Evolutionary conservation across 2,113 vertebrate species (phyloP), one percentile per base, ranked within the genome.

Genomic region (Ibidorhyncha struthersii): DNA sequence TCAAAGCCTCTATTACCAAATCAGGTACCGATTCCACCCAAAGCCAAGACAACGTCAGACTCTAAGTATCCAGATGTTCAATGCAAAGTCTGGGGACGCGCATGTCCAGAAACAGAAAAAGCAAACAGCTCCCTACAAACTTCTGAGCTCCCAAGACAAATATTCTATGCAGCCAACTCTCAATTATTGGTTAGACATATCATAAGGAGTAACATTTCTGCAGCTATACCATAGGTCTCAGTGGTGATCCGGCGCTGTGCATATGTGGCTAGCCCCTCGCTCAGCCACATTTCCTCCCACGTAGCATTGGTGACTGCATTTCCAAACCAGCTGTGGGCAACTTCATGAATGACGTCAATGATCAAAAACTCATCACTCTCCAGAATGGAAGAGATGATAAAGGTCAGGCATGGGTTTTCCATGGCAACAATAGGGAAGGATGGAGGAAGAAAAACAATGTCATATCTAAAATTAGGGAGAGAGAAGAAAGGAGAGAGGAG

Each of bases 221-320:
- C 77, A 36, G 16, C 30, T 1, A 7, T 98, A 99, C 99, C 99
- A 0, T 99, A 99, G 82, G 99, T 99, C 98, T 99, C 98, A 0
- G 99, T 99, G 90, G 99, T 99, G 98, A 99, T 99, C 34, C 99
- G 98, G 63, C 99, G 98, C 98, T 99, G 99, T 1, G 99, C 99
- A 1, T 99, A 99, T 1, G 99, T 99, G 88, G 99, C 99, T 43
- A 99, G 98, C 10, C 99, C 99, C 90, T 99, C 99, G 1, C 99
- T 99, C 97, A 99, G 98, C 99, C 99, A 99, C 99, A 99, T 99
- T 98, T 99, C 99, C 96, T 99, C 99, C 99, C 99, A 99, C 0
- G 99, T 99, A 94, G 99, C 99, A 0, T 99, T 99, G 97, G 99
- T 99, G 97, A 99, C 99, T 0, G 99, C 99, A 0, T 99, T 99